Conservation (phyloP, 2,888 invertebrate species). For the Steinernema scapterisci region DNA sequence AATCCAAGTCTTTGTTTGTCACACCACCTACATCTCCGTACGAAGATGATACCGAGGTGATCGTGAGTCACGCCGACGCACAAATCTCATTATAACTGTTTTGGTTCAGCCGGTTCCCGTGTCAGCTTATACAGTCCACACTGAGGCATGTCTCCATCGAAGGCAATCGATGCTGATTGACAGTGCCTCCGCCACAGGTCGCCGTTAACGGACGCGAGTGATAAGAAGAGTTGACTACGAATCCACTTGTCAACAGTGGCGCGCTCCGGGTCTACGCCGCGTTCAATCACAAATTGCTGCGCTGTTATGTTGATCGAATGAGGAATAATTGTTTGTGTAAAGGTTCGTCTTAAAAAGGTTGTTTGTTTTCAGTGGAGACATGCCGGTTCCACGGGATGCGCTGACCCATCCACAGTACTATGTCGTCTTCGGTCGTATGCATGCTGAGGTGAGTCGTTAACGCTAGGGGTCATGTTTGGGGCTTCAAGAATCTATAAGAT, state of each 20-base stretch:
- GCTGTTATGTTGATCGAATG: not conserved
- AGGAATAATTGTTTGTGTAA: not conserved
- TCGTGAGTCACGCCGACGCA: too few species aligned
- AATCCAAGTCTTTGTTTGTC: too few species aligned
- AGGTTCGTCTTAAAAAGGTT: not conserved
- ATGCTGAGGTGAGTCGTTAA: not conserved
- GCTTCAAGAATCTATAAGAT: not conserved
- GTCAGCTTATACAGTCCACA: too few species aligned
- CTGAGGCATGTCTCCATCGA: not conserved
- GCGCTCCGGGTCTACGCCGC: not conserved
- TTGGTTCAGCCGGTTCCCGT: too few species aligned
- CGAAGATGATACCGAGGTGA: too few species aligned
- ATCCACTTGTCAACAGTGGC: constrained; percentile 5
- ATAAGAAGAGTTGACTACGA: not conserved
- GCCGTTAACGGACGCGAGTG: not conserved
- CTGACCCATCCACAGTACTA: constrained; percentile 1
- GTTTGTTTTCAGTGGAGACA: not conserved
- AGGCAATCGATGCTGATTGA: constrained; percentile 18
- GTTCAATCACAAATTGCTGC: too few species aligned
- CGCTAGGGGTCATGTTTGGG: not conserved
- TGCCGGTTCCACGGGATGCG: constrained; percentile 8
- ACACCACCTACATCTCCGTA: too few species aligned
- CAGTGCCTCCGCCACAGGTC: not conserved
- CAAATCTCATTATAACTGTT: too few species aligned
- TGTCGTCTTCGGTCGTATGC: constrained; percentile 8